Conservation (phyloP, 2,113 vertebrate genomes). For the Bagarius yarrelli region DNA sequence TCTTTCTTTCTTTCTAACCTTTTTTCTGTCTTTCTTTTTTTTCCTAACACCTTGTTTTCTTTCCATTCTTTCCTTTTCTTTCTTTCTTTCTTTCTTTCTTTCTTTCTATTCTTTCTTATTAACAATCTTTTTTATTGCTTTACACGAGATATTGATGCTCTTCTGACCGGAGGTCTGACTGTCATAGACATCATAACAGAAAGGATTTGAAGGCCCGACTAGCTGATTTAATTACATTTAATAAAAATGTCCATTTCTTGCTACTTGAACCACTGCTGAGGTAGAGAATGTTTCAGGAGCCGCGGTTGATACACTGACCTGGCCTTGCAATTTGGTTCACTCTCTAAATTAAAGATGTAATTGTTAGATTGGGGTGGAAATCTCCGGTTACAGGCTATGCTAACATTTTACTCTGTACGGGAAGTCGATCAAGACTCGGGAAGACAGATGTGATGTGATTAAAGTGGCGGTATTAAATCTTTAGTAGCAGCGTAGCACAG, state of each 20-base stretch:
- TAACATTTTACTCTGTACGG: constrained; percentile 25
- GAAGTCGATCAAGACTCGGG: constrained; percentile 22
- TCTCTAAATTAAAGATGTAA: constrained; percentile 21
- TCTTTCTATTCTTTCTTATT: too few relatives aligned
- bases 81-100: too few relatives aligned
- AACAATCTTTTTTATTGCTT: constrained; percentile 50
- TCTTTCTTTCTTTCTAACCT: too few relatives aligned
- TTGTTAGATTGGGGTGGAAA: constrained; percentile 16
- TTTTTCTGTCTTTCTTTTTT: too few relatives aligned
- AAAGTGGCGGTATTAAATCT: constrained; percentile 24
- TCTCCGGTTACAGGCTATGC: constrained; percentile 7
- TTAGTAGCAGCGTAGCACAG: constrained; percentile 11
- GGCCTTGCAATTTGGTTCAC: neutral
- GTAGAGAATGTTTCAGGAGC: neutral
- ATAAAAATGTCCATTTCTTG: constrained; percentile 22
- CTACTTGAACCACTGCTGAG: neutral
- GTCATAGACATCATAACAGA: constrained; percentile 23
- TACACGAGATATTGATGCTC: constrained; percentile 32
- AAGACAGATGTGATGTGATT: constrained; percentile 30
- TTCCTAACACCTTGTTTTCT: too few relatives aligned
- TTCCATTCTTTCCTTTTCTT: too few relatives aligned
- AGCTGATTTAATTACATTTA: constrained; percentile 6
- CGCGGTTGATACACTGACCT: neutral
- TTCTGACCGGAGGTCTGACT: constrained; percentile 4
- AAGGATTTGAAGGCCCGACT: constrained; percentile 4